These are phyloP conservation scores for Scatophagus argus DNA, from an alignment of 2,113 vertebrate genomes.

Conservation along the genomic window DNA sequence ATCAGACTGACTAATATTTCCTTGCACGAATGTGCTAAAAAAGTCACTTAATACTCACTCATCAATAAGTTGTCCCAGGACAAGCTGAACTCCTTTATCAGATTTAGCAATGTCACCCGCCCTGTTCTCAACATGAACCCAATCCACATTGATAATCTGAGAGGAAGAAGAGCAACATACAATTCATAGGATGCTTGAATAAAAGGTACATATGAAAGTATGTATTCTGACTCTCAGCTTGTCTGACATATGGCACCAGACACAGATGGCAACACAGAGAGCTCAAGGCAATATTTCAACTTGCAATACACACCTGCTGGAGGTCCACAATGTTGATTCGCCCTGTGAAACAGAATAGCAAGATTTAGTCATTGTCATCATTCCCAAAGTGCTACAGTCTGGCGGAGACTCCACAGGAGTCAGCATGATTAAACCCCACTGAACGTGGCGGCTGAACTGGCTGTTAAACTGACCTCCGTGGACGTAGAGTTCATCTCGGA, in stretches of 20 bases:
- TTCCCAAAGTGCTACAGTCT: neutral
- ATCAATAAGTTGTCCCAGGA: slow-evolving; percentile 95
- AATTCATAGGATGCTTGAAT: neutral
- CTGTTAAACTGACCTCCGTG: slow-evolving; percentile 86
- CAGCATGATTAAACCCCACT: neutral
- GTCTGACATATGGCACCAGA: neutral
- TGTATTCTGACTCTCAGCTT: neutral
- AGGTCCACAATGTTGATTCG: slow-evolving; percentile 96
- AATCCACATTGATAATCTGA: slow-evolving; percentile 94
- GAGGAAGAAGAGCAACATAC: slow-evolving; percentile 9
- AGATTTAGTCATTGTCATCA: slow-evolving; percentile 7
- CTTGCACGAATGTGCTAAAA: neutral
- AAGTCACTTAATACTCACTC: slow-evolving; percentile 85
- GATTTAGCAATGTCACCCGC: slow-evolving; percentile 90
- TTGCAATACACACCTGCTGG: slow-evolving; percentile 88
- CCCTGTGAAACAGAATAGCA: slow-evolving; percentile 84
- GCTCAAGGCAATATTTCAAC: neutral
- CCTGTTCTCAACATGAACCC: slow-evolving; percentile 93
- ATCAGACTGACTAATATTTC: neutral
- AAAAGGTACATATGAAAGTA: neutral
- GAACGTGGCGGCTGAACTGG: too few species aligned
- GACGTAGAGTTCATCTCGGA: slow-evolving; percentile 93
- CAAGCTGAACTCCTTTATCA: slow-evolving; percentile 89
- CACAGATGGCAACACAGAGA: neutral
- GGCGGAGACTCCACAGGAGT: too few species aligned